phyloP scores from a whole-genome alignment of 92 coral and sea anemone species.

The Metridium senile region DNA sequence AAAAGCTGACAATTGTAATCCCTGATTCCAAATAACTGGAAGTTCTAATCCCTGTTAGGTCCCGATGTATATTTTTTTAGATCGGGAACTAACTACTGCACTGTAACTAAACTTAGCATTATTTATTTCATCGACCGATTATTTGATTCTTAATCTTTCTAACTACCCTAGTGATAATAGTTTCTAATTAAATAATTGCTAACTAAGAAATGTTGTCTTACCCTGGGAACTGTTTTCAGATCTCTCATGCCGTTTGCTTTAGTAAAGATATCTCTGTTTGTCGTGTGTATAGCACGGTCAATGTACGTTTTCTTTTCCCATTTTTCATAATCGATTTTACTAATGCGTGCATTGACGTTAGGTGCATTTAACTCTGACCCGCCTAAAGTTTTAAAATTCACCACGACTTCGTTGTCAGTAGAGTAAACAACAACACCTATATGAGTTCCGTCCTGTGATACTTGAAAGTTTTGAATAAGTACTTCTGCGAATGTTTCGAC shows the following conservation, averaged over 20 bases:
- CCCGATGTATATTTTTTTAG: too few relatives aligned
- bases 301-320: constrained; percentile 15
- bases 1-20: too few relatives aligned
- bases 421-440: not conserved
- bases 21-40: too few relatives aligned
- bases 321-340: not conserved
- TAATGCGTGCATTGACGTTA: not conserved
- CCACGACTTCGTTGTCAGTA: not conserved
- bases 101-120: too few relatives aligned
- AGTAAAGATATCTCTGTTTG: constrained; percentile 8
- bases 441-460: constrained; percentile 9
- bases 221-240: not conserved
- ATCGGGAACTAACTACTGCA: too few relatives aligned
- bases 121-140: too few relatives aligned
- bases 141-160: too few relatives aligned
- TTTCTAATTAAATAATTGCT: too few relatives aligned
- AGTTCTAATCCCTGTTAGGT: too few relatives aligned
- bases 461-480: constrained; percentile 1
- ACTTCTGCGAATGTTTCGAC: constrained; percentile 6
- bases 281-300: constrained; percentile 4
- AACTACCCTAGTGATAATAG: too few relatives aligned
- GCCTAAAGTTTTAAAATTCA: constrained; percentile 11
- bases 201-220: too few relatives aligned
- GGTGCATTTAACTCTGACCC: not conserved
- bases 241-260: constrained; percentile 20